Conservation (phyloP, 2,797 vertebrate genomes). For the Pogonophryne albipinna region DNA sequence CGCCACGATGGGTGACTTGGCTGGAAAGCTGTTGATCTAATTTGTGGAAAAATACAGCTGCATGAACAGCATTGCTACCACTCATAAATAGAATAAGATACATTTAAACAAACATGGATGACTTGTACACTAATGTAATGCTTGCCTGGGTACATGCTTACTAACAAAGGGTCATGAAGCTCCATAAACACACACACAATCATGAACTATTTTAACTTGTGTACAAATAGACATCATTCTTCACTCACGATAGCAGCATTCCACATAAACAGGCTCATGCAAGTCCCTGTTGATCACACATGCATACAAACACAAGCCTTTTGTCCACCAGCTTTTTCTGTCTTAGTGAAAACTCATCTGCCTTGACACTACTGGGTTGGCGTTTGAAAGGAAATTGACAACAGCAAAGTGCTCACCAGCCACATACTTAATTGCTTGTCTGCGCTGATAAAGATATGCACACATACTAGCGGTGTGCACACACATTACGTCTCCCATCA, state of each 20-base stretch:
- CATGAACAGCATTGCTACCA: constrained; percentile 19
- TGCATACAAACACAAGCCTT: background rate
- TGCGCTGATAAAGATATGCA: constrained; percentile 9
- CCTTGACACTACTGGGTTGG: constrained; percentile 25
- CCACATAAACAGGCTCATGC: background rate
- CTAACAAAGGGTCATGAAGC: background rate
- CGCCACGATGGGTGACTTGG: constrained; percentile 66
- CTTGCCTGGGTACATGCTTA: background rate
- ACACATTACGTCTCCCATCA: background rate
- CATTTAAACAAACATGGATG: constrained; percentile 21
- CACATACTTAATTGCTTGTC: background rate
- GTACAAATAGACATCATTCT: background rate
- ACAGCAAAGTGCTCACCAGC: no score
- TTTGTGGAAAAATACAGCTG: constrained; percentile 35
- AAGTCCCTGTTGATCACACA: background rate
- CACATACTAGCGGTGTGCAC: background rate
- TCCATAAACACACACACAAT: background rate
- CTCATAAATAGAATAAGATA: background rate
- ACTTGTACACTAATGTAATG: background rate
- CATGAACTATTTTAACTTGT: background rate
- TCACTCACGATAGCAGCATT: background rate
- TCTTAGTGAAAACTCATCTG: constrained; percentile 31
- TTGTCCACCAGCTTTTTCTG: constrained; percentile 5
- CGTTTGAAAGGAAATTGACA: no score
- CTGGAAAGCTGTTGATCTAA: constrained; percentile 48